A percentile compares a stretch with the other conserved stretches of the same genome.
Conservation (phyloP, 2,113 vertebrate genomes). For the Notechis scutatus region DNA sequence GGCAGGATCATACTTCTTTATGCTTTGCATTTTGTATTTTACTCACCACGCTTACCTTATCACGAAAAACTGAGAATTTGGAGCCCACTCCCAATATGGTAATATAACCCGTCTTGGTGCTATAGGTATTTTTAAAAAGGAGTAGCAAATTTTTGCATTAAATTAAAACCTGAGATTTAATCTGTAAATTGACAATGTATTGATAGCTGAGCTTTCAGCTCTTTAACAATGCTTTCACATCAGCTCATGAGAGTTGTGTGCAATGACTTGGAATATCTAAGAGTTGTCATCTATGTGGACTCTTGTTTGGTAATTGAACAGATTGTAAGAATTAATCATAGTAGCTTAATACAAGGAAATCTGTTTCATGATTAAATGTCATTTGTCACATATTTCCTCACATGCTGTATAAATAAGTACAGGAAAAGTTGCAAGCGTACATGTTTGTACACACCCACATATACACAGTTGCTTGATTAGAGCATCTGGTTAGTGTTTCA, state of each 20-base stretch:
- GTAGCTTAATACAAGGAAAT: background rate
- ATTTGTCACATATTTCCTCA: background rate
- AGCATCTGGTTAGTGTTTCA: background rate
- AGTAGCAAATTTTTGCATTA: background rate
- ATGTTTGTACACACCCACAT: background rate
- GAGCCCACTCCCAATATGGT: background rate
- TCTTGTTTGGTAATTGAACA: background rate
- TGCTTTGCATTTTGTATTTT: background rate
- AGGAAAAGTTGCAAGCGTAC: background rate
- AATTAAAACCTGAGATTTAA: background rate
- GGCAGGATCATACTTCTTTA: background rate
- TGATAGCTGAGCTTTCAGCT: background rate
- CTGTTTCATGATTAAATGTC: background rate
- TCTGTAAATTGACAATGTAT: background rate
- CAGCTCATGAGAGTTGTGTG: background rate
- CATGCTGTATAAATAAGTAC: background rate
- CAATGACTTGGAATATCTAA: background rate
- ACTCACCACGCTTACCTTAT: background rate
- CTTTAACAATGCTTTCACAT: background rate
- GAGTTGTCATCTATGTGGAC: background rate
- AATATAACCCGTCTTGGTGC: background rate
- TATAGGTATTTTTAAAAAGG: background rate
- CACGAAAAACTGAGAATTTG: background rate
- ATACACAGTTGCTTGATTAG: background rate
- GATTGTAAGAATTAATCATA: conserved; percentile 22